Evolutionary conservation across 2,888 invertebrate genomes (phyloP).

Genomic region (Himalopsyche kuldschensis): DNA sequence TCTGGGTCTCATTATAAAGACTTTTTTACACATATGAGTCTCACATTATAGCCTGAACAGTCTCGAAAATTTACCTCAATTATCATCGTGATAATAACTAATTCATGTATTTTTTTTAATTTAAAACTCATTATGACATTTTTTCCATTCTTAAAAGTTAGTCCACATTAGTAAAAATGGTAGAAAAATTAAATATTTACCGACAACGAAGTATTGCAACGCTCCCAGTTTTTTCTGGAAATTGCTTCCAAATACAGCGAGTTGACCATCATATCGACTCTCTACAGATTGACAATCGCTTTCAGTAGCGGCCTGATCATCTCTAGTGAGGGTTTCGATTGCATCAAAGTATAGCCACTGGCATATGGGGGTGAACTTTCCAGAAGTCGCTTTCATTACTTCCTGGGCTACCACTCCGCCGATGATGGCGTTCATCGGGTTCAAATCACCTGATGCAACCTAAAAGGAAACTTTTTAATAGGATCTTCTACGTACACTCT

Average conservation of each 20-base stretch:
- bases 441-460: constrained; percentile 71
- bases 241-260: constrained; percentile 87
- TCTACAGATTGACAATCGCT: constrained; percentile 72
- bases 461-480: neutral
- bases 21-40: no score
- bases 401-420: constrained; percentile 98
- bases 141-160: no score
- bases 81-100: no score
- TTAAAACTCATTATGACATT: no score
- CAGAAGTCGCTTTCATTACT: constrained; percentile 97
- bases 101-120: no score
- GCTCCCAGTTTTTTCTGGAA: constrained; percentile 85
- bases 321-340: constrained; percentile 86
- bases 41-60: no score
- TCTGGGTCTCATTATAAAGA: no score
- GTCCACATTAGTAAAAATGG: no score
- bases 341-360: constrained; percentile 97
- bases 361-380: constrained; percentile 90
- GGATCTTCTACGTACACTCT: no score
- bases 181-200: constrained; percentile 45
- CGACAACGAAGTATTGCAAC: constrained; percentile 78
- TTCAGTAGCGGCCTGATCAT: constrained; percentile 66
- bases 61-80: no score
- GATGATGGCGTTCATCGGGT: constrained; percentile 90
- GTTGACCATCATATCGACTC: constrained; percentile 84